Conservation (phyloP, 2,888 invertebrate genomes). For the Pheosia tremula region DNA sequence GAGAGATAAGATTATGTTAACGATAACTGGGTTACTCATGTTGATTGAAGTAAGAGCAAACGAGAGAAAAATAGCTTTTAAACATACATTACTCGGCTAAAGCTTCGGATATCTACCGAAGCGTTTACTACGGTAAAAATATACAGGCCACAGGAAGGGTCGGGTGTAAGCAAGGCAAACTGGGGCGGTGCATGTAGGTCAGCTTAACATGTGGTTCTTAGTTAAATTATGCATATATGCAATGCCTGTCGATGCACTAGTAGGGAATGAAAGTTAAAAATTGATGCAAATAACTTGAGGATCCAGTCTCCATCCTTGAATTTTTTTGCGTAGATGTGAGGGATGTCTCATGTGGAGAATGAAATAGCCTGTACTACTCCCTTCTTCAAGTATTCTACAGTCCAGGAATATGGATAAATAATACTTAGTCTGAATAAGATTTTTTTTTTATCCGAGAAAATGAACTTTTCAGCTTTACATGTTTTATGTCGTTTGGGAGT, state of each 20-base stretch:
- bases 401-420: not conserved
- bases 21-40: slow-evolving; percentile 17
- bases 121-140: slow-evolving; percentile 33
- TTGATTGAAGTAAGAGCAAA: slow-evolving; percentile 24
- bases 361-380: too few species aligned
- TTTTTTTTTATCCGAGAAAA: not conserved
- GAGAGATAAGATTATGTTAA: slow-evolving; percentile 14
- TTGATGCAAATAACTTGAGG: not conserved
- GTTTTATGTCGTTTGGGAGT: slow-evolving; percentile 1
- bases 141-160: slow-evolving; percentile 34
- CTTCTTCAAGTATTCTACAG: not conserved
- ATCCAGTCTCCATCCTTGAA: too few species aligned
- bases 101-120: slow-evolving; percentile 34
- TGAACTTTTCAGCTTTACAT: not conserved
- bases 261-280: not conserved
- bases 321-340: not conserved
- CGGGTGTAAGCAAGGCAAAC: slow-evolving; percentile 35
- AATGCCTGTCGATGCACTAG: slow-evolving; percentile 35
- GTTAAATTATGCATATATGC: slow-evolving; percentile 50
- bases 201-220: slow-evolving; percentile 29
- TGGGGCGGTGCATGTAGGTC: slow-evolving; percentile 42
- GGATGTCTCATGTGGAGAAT: too few species aligned
- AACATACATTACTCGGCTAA: slow-evolving; percentile 21
- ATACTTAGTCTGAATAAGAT: not conserved
- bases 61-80: slow-evolving; percentile 30